phyloP scores from a whole-genome alignment of 1,140 invertebrate species.

The Drosophila mauritiana region DNA sequence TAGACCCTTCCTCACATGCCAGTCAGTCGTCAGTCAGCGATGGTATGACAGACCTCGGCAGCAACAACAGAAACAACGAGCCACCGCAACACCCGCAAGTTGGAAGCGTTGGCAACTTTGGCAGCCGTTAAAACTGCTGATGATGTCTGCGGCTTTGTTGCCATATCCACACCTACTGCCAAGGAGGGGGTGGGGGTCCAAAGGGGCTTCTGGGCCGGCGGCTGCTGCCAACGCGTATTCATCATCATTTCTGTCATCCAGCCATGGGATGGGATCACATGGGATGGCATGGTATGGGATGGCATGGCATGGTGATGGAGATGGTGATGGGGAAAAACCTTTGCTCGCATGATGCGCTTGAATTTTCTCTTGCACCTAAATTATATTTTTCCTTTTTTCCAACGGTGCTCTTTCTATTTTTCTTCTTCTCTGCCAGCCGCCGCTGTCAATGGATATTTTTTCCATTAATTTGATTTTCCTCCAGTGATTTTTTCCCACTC shows the following conservation, averaged over 20 bases:
- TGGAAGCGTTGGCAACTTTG: constrained; percentile 51
- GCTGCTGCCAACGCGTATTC: constrained; percentile 49
- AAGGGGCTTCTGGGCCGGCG: constrained; percentile 14
- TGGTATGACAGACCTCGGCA: constrained; percentile 32
- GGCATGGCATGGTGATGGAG: background rate
- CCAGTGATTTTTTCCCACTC: constrained; percentile 35
- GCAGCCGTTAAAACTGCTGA: constrained; percentile 54
- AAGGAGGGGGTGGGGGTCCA: background rate
- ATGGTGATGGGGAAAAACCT: constrained; percentile 19
- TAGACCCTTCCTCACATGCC: constrained; percentile 38
- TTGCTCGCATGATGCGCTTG: constrained; percentile 48
- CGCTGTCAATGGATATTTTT: constrained; percentile 41
- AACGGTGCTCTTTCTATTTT: constrained; percentile 18
- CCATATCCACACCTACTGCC: constrained; percentile 24
- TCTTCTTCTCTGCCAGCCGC: constrained; percentile 5
- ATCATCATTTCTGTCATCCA: constrained; percentile 55
- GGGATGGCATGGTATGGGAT: background rate
- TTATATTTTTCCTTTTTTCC: constrained; percentile 39
- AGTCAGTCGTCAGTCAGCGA: constrained; percentile 20
- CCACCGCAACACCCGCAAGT: constrained; percentile 39
- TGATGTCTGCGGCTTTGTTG: constrained; percentile 54
- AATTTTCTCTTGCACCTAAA: constrained; percentile 55
- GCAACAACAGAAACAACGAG: constrained; percentile 7
- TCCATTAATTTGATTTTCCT: constrained; percentile 49
- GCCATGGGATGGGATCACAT: constrained; percentile 11